Evolutionary conservation across 2,113 vertebrate species (phyloP).

Genomic region (Ceratotherium simum): DNA sequence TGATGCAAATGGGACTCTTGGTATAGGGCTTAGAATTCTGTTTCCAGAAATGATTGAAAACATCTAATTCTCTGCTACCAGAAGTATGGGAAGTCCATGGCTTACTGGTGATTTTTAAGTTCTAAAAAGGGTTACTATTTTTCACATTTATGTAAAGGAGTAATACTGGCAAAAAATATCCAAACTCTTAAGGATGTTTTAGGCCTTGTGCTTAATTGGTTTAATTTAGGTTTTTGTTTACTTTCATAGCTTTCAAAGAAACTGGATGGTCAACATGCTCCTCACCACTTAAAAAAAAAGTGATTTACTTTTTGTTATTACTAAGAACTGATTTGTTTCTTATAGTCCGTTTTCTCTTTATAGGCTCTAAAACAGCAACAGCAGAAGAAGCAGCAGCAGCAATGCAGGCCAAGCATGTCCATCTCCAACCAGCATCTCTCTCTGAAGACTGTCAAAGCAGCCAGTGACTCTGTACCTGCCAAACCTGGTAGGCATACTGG

Average conservation of each 20-base stretch:
- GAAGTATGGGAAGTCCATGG: not conserved
- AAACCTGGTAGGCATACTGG: slow-evolving; percentile 88
- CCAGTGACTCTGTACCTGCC: slow-evolving; percentile 85
- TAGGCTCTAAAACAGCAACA: slow-evolving; percentile 97
- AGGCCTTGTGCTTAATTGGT: not conserved
- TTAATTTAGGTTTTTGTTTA: slow-evolving; percentile 43
- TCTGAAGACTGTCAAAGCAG: slow-evolving; percentile 93
- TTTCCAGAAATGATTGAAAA: slow-evolving; percentile 9
- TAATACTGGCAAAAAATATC: not conserved
- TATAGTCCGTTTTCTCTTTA: slow-evolving; percentile 62
- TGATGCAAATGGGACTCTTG: not conserved
- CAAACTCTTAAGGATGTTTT: not conserved
- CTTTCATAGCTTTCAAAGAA: slow-evolving; percentile 38
- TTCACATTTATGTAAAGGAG: not conserved
- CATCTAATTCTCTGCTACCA: not conserved
- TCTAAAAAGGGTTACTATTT: not conserved
- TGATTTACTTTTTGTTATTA: slow-evolving; percentile 20
- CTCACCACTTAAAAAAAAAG: slow-evolving; percentile 55
- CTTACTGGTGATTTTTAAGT: slow-evolving; percentile 46
- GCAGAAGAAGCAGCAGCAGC: slow-evolving; percentile 93
- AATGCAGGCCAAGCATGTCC: slow-evolving; percentile 91
- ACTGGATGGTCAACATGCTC: not conserved
- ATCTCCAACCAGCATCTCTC: slow-evolving; percentile 91
- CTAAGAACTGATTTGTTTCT: slow-evolving; percentile 65
- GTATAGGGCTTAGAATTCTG: not conserved